phyloP scores from a whole-genome alignment of 2,888 invertebrate species.

The Alcis repandata region DNA sequence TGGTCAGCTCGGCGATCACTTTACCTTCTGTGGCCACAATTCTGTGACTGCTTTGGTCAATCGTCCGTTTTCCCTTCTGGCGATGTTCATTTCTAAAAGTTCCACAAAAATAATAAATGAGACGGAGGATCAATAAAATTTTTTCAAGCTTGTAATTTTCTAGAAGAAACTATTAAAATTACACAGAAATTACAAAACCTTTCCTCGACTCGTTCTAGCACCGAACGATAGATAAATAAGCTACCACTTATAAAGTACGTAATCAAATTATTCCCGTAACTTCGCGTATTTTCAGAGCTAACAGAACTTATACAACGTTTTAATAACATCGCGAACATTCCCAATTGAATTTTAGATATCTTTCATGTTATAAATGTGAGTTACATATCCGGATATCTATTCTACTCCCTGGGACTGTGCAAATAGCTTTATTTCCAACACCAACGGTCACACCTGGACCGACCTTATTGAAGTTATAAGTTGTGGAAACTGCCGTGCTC shows the following conservation, averaged over 20 bases:
- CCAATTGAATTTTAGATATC: slow-evolving; percentile 38
- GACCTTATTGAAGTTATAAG: slow-evolving; percentile 84
- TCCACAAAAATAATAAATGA: too few relatives aligned
- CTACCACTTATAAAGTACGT: slow-evolving; percentile 26
- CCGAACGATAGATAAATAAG: slow-evolving; percentile 25
- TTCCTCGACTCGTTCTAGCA: slow-evolving; percentile 2
- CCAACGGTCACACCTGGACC: slow-evolving; percentile 80
- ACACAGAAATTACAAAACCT: slow-evolving; percentile 12
- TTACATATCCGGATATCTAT: slow-evolving; percentile 51
- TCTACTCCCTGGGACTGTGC: slow-evolving; percentile 64
- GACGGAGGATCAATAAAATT: too few relatives aligned
- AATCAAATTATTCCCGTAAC: slow-evolving; percentile 36
- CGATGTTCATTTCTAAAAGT: too few relatives aligned
- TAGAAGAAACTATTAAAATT: slow-evolving; percentile 2
- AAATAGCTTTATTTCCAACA: slow-evolving; percentile 75
- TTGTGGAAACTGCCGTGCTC: slow-evolving; percentile 76
- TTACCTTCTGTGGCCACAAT: too few relatives aligned
- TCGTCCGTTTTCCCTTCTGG: too few relatives aligned
- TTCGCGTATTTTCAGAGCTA: slow-evolving; percentile 39
- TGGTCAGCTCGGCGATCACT: too few relatives aligned
- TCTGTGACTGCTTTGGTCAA: too few relatives aligned
- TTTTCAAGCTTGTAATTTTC: neutral
- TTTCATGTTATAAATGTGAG: slow-evolving; percentile 44
- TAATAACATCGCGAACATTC: slow-evolving; percentile 37
- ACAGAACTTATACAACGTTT: slow-evolving; percentile 40